phyloP scores from a whole-genome alignment of 2,797 vertebrate genomes.

The Eurystomus glaucurus region DNA sequence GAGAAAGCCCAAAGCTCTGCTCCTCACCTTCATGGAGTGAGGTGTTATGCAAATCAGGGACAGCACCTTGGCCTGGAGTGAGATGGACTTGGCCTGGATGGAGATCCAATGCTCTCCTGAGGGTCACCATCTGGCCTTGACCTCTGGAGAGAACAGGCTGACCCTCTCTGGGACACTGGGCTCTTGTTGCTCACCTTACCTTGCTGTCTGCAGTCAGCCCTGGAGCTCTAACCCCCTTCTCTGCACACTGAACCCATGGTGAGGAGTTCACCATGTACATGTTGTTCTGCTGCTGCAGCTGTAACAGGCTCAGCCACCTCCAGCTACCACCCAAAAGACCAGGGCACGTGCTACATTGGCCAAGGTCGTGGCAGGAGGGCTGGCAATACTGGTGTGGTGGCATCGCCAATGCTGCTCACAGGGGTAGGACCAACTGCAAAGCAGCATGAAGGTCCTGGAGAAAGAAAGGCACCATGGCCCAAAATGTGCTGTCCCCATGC shows the following conservation, averaged over 20 bases:
- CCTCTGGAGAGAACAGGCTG: neutral
- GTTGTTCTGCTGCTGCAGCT: neutral
- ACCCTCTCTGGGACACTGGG: neutral
- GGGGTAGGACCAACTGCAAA: neutral
- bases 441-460: neutral
- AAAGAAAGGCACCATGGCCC: neutral
- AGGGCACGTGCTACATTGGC: neutral
- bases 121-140: neutral
- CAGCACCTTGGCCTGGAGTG: neutral
- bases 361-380: neutral
- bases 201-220: neutral
- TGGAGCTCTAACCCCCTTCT: neutral
- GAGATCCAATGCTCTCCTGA: neutral
- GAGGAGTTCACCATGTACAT: neutral
- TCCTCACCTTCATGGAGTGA: neutral
- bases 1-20: neutral
- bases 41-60: neutral
- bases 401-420: neutral
- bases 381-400: neutral
- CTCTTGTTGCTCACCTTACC: neutral
- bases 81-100: too few relatives aligned
- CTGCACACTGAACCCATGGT: neutral
- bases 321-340: neutral
- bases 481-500: neutral
- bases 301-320: neutral